Percentiles rank a stretch among this genome's conserved stretches.
Evolutionary conservation across 2,888 invertebrate species (phyloP).

Genomic region (Chaetogeoica ovagalla): DNA sequence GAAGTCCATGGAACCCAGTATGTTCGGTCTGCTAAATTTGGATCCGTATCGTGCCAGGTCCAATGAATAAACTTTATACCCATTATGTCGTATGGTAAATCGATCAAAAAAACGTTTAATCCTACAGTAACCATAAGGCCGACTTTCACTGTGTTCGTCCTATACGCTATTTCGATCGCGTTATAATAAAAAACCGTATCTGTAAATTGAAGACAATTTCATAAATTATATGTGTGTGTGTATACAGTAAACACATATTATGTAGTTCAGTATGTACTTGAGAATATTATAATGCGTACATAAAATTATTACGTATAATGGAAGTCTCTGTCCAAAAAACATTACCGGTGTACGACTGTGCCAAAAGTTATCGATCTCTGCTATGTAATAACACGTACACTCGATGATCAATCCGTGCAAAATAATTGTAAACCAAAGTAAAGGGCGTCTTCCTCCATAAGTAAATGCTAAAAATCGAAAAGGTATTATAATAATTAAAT

Average conservation of each 20-base stretch:
- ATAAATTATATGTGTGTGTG: too few relatives aligned
- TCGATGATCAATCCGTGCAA: constrained; percentile 75
- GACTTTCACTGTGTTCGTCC: constrained; percentile 18
- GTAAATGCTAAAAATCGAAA: constrained; percentile 64
- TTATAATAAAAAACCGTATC: constrained; percentile 48
- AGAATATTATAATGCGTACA: constrained; percentile 65
- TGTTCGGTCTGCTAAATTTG: constrained; percentile 72
- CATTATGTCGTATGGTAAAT: constrained; percentile 79
- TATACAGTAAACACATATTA: neutral
- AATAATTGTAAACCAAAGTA: constrained; percentile 74
- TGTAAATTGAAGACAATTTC: neutral
- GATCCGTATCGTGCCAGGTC: constrained; percentile 81
- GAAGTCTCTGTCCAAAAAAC: constrained; percentile 71
- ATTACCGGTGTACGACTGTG: constrained; percentile 77
- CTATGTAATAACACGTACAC: constrained; percentile 70
- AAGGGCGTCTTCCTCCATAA: constrained; percentile 74
- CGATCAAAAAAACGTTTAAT: constrained; percentile 71
- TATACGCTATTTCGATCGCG: constrained; percentile 35
- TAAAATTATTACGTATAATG: constrained; percentile 72
- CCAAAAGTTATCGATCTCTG: constrained; percentile 83
- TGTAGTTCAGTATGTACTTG: neutral
- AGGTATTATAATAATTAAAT: constrained; percentile 13
- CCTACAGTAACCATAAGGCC: constrained; percentile 63
- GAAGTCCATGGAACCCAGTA: constrained; percentile 86
- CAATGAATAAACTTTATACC: constrained; percentile 78